Conservation (phyloP, 2,888 invertebrate genomes). For the Pristionchus mayeri region DNA sequence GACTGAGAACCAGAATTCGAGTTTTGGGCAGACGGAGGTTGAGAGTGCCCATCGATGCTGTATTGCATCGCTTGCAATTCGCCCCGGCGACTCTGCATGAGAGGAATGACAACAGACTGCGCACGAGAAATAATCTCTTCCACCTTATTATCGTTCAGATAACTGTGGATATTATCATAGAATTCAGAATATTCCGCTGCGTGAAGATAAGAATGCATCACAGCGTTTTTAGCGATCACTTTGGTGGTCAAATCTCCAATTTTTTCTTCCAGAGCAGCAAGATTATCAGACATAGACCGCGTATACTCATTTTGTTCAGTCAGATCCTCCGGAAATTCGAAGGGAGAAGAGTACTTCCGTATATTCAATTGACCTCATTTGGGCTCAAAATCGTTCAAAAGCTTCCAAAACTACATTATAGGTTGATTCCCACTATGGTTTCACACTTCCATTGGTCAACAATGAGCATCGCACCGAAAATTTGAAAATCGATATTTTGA, state of each 20-base stretch:
- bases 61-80: not conserved
- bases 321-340: not conserved
- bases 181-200: not conserved
- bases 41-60: not conserved
- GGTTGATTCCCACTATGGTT: too few species aligned
- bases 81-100: not conserved
- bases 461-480: too few species aligned
- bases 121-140: not conserved
- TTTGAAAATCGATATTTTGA: too few species aligned
- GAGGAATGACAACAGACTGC: not conserved
- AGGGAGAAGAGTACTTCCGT: not conserved
- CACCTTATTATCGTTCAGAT: not conserved
- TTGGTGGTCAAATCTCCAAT: not conserved
- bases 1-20: too few species aligned
- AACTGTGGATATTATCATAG: too few species aligned
- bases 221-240: not conserved
- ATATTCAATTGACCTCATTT: too few species aligned
- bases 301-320: not conserved
- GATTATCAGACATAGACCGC: not conserved
- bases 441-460: too few species aligned
- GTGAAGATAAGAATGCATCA: not conserved
- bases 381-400: too few species aligned
- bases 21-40: not conserved
- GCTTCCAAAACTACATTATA: too few species aligned
- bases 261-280: not conserved